These are phyloP conservation scores for Auanema freiburgensis DNA, from an alignment of 2,888 invertebrate genomes.

Conservation along the genomic window DNA sequence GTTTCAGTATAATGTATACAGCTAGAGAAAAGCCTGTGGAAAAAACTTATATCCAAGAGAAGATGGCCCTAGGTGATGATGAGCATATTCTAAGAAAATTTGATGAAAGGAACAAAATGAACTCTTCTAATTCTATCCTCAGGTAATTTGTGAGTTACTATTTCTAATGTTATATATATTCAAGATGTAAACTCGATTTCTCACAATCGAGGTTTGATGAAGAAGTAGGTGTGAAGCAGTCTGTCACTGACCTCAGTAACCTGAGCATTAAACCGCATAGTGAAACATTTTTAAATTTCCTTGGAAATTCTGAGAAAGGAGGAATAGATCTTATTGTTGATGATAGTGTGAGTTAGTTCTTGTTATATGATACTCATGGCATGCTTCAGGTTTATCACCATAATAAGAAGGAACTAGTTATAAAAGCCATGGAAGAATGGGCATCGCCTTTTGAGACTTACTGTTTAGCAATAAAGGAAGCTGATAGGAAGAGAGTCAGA, in stretches of 20 bases:
- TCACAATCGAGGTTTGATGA: slow-evolving; percentile 43
- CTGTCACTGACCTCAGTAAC: too few species aligned
- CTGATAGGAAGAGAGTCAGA: slow-evolving; percentile 25
- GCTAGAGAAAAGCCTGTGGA: slow-evolving; percentile 50
- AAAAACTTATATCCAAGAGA: slow-evolving; percentile 13
- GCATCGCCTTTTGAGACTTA: slow-evolving; percentile 47
- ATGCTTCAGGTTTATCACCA: slow-evolving; percentile 2
- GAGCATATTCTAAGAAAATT: slow-evolving; percentile 1
- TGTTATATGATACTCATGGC: neutral
- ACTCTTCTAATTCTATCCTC: slow-evolving; percentile 27
- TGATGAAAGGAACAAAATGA: slow-evolving; percentile 35
- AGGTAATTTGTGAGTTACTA: slow-evolving; percentile 13
- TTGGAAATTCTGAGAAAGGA: too few species aligned
- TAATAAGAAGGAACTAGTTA: slow-evolving; percentile 1
- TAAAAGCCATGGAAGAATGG: slow-evolving; percentile 28
- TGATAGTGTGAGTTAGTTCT: too few species aligned
- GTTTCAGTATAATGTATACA: slow-evolving; percentile 42
- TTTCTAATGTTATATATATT: neutral
- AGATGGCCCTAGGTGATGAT: slow-evolving; percentile 5
- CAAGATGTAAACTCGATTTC: slow-evolving; percentile 38
- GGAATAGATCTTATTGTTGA: too few species aligned
- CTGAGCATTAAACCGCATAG: too few species aligned
- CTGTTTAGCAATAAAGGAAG: slow-evolving; percentile 32
- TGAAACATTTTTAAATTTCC: too few species aligned
- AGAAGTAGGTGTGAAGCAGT: slow-evolving; percentile 27